Evolutionary conservation across 2,888 invertebrate genomes (phyloP).

Genomic region (Nipponacmea schrenckii): DNA sequence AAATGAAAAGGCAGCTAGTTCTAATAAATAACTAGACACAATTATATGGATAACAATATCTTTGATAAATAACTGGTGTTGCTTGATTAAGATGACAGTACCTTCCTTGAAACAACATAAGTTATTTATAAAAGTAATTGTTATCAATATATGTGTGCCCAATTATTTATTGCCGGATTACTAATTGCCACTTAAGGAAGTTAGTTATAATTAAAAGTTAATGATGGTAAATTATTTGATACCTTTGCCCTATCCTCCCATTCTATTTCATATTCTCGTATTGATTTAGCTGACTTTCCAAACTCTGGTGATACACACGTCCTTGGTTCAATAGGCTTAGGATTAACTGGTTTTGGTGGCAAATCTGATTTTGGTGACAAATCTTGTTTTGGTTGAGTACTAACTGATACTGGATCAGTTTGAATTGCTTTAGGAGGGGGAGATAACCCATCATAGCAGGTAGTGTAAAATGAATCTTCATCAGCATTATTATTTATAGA

Average conservation of each 20-base stretch:
- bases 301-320: conserved; percentile 31
- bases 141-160: too few species aligned
- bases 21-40: too few species aligned
- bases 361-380: neutral
- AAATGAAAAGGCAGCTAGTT: too few species aligned
- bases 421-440: neutral
- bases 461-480: neutral
- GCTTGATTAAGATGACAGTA: too few species aligned
- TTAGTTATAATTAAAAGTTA: neutral
- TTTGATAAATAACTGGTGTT: too few species aligned
- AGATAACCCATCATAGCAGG: neutral
- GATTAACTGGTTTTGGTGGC: neutral
- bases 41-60: too few species aligned
- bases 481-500: neutral
- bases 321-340: neutral
- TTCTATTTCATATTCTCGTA: conserved; percentile 39
- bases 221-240: neutral
- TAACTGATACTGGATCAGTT: neutral
- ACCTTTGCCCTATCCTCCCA: conserved; percentile 40
- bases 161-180: too few species aligned
- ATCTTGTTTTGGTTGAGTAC: neutral
- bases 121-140: too few species aligned
- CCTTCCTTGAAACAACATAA: too few species aligned
- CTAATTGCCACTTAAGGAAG: too few species aligned
- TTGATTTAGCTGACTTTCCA: conserved; percentile 29